phyloP scores from a whole-genome alignment of 2,888 invertebrate genomes.

The Nesidiocoris tenuis region DNA sequence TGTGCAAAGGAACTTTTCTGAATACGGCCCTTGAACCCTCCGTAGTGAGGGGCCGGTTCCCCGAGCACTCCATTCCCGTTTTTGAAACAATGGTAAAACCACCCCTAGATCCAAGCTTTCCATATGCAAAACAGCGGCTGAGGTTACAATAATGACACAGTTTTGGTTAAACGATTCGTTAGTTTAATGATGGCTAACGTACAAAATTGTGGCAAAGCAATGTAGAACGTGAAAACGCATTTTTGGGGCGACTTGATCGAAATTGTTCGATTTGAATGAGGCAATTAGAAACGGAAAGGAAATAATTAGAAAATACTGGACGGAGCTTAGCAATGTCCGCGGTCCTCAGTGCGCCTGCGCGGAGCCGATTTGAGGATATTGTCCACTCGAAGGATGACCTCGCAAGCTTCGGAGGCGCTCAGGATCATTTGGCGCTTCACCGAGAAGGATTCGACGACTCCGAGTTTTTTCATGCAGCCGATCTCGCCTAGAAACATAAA shows the following conservation, averaged over 20 bases:
- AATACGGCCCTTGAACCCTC: too few species aligned
- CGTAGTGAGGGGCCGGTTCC: too few species aligned
- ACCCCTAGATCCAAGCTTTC: too few species aligned
- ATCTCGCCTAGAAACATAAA: constrained; percentile 74
- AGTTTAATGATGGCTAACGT: not conserved
- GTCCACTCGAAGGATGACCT: constrained; percentile 98
- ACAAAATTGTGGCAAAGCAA: not conserved
- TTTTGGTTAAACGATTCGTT: not conserved
- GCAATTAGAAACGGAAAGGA: constrained; percentile 26
- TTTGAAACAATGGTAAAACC: too few species aligned
- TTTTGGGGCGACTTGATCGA: constrained; percentile 2
- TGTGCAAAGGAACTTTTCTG: too few species aligned
- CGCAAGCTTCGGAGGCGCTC: constrained; percentile 95
- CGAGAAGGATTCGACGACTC: constrained; percentile 94
- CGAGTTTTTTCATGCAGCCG: constrained; percentile 86
- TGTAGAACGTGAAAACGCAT: constrained; percentile 26
- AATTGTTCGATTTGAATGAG: constrained; percentile 17
- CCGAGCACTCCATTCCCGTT: too few species aligned
- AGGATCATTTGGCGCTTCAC: constrained; percentile 94
- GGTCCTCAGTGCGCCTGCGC: constrained; percentile 80
- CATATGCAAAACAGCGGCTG: too few species aligned
- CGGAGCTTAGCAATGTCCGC: constrained; percentile 71
- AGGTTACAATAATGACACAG: too few species aligned
- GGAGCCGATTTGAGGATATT: constrained; percentile 93
- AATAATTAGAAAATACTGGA: constrained; percentile 1